Conservation (phyloP, 2,113 vertebrate species). For the Thymallus thymallus region DNA sequence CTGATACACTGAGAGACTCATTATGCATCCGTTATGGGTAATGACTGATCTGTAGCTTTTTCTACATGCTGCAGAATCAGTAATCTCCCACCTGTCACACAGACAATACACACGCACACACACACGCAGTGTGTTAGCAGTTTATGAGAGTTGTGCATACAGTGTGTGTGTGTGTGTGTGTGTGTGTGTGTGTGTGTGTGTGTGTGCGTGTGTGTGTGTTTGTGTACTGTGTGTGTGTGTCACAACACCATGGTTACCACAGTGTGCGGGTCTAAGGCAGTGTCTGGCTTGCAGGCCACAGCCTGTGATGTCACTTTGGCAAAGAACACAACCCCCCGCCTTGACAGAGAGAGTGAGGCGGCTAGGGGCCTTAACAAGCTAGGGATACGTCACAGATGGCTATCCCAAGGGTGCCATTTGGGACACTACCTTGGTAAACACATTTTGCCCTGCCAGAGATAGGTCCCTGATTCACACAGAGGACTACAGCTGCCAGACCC, state of each 20-base stretch:
- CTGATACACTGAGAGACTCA: background rate
- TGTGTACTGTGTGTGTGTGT: background rate
- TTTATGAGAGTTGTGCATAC: no score
- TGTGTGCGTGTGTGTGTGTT: no score
- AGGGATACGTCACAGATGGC: no score
- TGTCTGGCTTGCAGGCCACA: constrained; percentile 38
- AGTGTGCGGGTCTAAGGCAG: constrained; percentile 39
- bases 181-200: no score
- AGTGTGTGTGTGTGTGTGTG: no score
- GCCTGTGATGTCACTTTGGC: constrained; percentile 3
- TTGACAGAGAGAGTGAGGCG: background rate
- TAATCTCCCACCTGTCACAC: no score
- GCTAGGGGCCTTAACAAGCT: background rate
- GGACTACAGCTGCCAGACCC: no score
- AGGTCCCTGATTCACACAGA: background rate
- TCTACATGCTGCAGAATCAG: no score
- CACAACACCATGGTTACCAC: constrained; percentile 46
- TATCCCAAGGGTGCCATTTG: no score
- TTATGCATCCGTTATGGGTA: background rate
- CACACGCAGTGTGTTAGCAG: no score
- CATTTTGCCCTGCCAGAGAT: no score
- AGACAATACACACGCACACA: background rate
- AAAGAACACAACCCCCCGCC: background rate
- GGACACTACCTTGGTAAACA: background rate
- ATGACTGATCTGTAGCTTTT: background rate